phyloP scores from a whole-genome alignment of 2,797 vertebrate species.

The Columba guinea region DNA sequence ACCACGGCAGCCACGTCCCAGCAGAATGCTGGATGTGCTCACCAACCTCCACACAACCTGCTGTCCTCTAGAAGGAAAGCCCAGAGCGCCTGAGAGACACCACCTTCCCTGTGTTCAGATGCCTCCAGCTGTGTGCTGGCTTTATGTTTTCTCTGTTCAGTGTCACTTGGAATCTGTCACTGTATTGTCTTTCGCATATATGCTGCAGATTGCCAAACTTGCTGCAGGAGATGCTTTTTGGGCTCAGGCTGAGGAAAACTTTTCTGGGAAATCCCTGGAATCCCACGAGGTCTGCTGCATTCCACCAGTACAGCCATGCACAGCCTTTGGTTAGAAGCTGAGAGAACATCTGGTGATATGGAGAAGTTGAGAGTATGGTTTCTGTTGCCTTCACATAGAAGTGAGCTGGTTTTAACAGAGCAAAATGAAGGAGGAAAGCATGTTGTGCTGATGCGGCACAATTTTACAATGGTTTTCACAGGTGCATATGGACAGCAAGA shows the following conservation, averaged over 20 bases:
- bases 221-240: not conserved
- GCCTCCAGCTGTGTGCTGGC: not conserved
- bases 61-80: not conserved
- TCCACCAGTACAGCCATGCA: rapidly evolving
- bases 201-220: not conserved
- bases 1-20: not conserved
- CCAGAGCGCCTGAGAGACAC: not conserved
- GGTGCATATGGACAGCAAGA: rapidly evolving
- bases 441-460: not conserved
- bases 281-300: not conserved
- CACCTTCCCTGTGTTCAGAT: not conserved
- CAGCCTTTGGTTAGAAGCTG: not conserved
- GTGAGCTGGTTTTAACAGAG: not conserved
- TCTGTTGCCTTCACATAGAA: not conserved
- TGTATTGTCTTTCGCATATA: not conserved
- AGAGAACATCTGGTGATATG: not conserved
- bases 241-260: not conserved
- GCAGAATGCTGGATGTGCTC: not conserved
- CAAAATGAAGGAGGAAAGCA: not conserved
- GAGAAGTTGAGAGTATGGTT: not conserved
- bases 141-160: not conserved
- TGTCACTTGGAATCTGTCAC: not conserved
- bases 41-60: not conserved
- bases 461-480: not conserved
- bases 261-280: not conserved